Evolutionary conservation across 1,140 invertebrate genomes (phyloP), one percentile per base, ranked within the genome.

Genomic region (Drosophila truncata): DNA sequence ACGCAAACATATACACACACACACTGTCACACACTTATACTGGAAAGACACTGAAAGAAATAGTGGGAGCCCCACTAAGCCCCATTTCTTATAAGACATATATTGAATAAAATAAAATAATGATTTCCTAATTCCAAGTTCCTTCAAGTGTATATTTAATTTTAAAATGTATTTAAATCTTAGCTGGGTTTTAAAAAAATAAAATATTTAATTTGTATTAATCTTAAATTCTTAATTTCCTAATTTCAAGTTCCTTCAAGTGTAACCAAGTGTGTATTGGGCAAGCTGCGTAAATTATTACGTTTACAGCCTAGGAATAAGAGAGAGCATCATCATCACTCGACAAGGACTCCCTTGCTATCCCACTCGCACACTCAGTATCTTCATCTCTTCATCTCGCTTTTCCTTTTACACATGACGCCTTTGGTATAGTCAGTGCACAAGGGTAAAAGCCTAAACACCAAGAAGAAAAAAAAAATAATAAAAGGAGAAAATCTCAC

Each of bases 211-310:
- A 3, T 25, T 25, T 25, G 25, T 25, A 25, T 25, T 25, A 25
- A 25, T 25, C 25, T 4, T 25, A 3, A 25, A 25, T 25, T 3
- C 25, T 25, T 25, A 3, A 25, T 25, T 25, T 31, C 31, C 31
- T 10, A 1, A 9, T 33, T 33, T 11, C 33, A 33, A 33, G 33
- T 33, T 33, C 11, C 33, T 33, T 25, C 16, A 18, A 52, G 44
- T 59, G 42, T 52, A 59, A 37, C 71, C 49, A 37, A 69, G 35
- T 75, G 25, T 73, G 69, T 76, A 73, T 62, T 65, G 60, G 70
- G 47, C 44, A 62, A 65, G 67, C 44, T 73, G 80, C 69, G 61
- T 85, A 85, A 86, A 86, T 86, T 86, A 82, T 79, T 61, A 64
- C 63, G 67, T 82, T 86, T 70, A 78, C 60, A 41, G 78, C 78